Base-by-base conservation (phyloP, 2,888 invertebrate genomes). In the Pterostichus madidus region DNA sequence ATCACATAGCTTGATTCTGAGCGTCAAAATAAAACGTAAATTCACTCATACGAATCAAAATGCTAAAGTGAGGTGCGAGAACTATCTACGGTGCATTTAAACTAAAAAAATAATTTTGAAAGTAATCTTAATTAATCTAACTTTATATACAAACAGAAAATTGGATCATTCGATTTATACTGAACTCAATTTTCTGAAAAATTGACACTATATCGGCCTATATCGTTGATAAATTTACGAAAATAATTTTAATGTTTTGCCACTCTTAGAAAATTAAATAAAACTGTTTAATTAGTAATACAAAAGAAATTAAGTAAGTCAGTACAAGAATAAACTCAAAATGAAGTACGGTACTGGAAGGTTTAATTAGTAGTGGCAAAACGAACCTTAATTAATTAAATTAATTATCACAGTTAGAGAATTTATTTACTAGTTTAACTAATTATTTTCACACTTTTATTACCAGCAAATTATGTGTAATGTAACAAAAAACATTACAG, bases 191-290 rank as follows among this genome's bases (percentile, higher is more conserved):
- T 83, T 83, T 77, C 83, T 83, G 64, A 39, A 61, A 86, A 88
- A 90, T 90, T 90, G 90, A 89, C 90, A 90, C 90, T 88, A 88
- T 87, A 31, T 89, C 89, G 89, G 89, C 89, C 89, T 87, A 88
- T 87, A 84, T 84, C 85, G 84, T 83, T 83, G 82, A 84, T 52
- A 76, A 77, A 64, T 15, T 56, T 80, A 80, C 44, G 46, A 39
- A n/a, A 79, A 56, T 15, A 56, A 56, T 31, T 56, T 53, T 53
- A 77, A 31, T 35, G 73, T 71, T 80, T 32, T 71, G 80, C 75
- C 73, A 76, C 82, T 35, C 17, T 53, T 3, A 24, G 59, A 15
- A 35, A 59, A 44, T n/a, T 5, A 61, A 77, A 53, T 17, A 24
- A 53, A 17, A 32, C 15, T 52, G 32, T 13, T 52, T 24, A 24